Evolutionary conservation across 2,797 vertebrate genomes (phyloP).

Genomic region (Sebastolobus altivelis): DNA sequence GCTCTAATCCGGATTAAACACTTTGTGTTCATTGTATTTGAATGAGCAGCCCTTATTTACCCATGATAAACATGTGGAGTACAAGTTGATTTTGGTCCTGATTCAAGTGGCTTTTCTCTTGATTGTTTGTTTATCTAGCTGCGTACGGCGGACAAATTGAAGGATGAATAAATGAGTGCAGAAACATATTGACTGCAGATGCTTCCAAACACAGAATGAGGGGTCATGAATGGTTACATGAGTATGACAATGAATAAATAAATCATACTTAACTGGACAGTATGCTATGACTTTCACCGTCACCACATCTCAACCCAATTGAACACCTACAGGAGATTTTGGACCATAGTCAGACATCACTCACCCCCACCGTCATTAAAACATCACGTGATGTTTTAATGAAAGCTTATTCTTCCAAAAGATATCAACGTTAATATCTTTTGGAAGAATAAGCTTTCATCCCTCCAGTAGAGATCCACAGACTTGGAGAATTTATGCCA

Average conservation of each 20-base stretch:
- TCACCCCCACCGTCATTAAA: neutral
- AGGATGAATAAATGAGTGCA: conserved; percentile 7
- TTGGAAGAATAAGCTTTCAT: neutral
- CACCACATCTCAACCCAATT: neutral
- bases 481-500: neutral
- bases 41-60: conserved; percentile 16
- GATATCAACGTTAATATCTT: neutral
- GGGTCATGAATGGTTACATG: neutral
- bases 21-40: conserved; percentile 11
- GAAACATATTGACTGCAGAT: neutral
- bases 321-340: neutral
- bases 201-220: neutral
- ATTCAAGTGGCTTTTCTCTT: conserved; percentile 17
- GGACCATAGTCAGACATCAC: neutral
- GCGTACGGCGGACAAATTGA: neutral
- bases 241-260: neutral
- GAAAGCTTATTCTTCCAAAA: no score
- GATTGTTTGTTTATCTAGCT: conserved; percentile 1
- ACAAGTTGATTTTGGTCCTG: neutral
- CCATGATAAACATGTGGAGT: neutral
- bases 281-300: neutral
- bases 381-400: neutral
- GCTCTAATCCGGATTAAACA: conserved; percentile 14
- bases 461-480: neutral
- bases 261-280: neutral